Percentiles rank a stretch among this genome's conserved stretches.
phyloP scores from a whole-genome alignment of 2,797 vertebrate species.

The Selene dorsalis region DNA sequence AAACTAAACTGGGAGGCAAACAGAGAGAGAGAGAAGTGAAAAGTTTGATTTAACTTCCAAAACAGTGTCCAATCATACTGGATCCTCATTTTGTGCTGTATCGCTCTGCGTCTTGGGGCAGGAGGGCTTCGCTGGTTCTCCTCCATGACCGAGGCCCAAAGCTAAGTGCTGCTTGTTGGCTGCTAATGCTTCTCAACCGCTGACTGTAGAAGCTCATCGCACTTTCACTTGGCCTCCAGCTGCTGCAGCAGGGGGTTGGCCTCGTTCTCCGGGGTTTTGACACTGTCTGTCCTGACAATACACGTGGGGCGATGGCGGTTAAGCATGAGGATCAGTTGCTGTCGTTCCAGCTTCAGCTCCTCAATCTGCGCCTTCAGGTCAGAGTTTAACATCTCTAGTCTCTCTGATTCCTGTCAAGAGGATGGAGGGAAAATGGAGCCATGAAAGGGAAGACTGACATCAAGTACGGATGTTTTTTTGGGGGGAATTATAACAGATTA shows the following conservation, averaged over 20 bases:
- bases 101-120: slow-evolving; percentile 59
- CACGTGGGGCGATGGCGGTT: slow-evolving; percentile 97
- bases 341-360: slow-evolving; percentile 94
- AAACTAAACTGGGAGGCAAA: slow-evolving; percentile 31
- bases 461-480: not conserved
- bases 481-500: not conserved
- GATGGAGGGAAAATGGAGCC: not conserved
- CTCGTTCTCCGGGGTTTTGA: slow-evolving; percentile 92
- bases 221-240: slow-evolving; percentile 89
- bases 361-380: slow-evolving; percentile 97
- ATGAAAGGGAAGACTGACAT: not conserved
- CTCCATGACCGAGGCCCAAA: slow-evolving; percentile 55
- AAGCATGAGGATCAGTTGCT: slow-evolving; percentile 96
- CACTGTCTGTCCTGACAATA: slow-evolving; percentile 94
- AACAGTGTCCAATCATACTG: slow-evolving; percentile 62
- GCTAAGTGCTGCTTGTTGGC: slow-evolving; percentile 80
- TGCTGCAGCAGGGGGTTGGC: slow-evolving; percentile 91
- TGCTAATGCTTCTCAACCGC: slow-evolving; percentile 68
- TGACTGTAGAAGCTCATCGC: slow-evolving; percentile 40
- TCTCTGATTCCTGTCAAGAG: slow-evolving; percentile 90
- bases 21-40: slow-evolving; percentile 33
- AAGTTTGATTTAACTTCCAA: slow-evolving; percentile 48
- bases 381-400: slow-evolving; percentile 95
- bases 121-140: slow-evolving; percentile 60
- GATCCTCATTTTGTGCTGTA: slow-evolving; percentile 50